Evolutionary conservation across 2,888 invertebrate genomes (phyloP).

Genomic region (Argynnis bischoffii): DNA sequence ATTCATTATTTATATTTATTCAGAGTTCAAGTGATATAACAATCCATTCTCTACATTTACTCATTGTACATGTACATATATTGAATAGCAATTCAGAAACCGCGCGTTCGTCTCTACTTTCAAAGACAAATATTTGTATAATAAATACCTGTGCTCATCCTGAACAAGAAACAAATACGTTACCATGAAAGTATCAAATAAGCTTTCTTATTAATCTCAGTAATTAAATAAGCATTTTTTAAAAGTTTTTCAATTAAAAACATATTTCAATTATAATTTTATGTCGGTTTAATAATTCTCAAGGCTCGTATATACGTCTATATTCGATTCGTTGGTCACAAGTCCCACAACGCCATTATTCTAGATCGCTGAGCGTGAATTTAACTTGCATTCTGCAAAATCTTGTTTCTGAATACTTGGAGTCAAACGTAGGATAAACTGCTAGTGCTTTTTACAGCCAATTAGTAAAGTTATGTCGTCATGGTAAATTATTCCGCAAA

Average conservation of each 20-base stretch:
- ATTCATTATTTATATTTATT: too few species aligned
- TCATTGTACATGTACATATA: too few species aligned
- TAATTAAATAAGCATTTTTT: too few species aligned
- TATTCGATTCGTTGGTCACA: conserved; percentile 22
- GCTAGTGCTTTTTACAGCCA: conserved; percentile 8
- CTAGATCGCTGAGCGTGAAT: conserved; percentile 31
- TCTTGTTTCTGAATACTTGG: conserved; percentile 28
- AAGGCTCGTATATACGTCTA: conserved; percentile 18
- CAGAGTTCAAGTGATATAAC: too few species aligned
- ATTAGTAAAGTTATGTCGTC: conserved; percentile 17
- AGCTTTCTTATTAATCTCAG: too few species aligned
- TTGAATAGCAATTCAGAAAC: too few species aligned
- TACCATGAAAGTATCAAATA: too few species aligned
- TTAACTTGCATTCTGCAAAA: conserved; percentile 22
- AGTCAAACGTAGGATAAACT: conserved; percentile 14
- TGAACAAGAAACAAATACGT: too few species aligned
- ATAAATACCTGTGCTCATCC: too few species aligned
- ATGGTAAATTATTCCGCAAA: conserved; percentile 9
- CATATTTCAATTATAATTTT: background rate
- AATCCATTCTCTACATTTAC: too few species aligned
- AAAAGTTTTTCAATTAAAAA: background rate
- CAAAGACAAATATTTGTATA: too few species aligned
- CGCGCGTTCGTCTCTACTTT: too few species aligned
- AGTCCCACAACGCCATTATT: conserved; percentile 29
- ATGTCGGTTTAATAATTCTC: background rate